phyloP scores from a whole-genome alignment of 2,113 vertebrate species.

The Cavia aperea region DNA sequence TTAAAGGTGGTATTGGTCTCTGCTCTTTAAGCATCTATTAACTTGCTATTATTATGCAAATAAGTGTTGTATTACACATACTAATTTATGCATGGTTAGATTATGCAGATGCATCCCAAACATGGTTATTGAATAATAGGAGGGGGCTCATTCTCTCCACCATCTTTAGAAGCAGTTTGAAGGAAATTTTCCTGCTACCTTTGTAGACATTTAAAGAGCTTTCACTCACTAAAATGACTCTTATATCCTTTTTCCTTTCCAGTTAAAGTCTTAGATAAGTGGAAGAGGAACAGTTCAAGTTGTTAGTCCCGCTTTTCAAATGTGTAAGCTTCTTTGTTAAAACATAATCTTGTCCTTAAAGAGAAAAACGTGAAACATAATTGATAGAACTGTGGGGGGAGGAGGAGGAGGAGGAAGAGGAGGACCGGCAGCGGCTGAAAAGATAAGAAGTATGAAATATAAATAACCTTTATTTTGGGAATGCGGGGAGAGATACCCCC shows the following conservation, averaged over 20 bases:
- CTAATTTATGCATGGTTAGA: conserved; percentile 99
- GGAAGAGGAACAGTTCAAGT: background rate
- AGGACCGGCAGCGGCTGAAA: too few species aligned
- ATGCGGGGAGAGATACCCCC: too few species aligned
- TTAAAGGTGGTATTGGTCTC: conserved; percentile 97
- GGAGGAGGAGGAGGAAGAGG: too few species aligned
- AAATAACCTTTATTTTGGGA: too few species aligned
- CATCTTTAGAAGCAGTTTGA: conserved; percentile 74
- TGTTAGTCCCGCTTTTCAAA: conserved; percentile 37
- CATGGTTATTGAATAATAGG: conserved; percentile 90
- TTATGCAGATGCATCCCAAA: conserved; percentile 89
- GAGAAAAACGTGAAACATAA: background rate
- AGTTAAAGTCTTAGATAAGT: conserved; percentile 18
- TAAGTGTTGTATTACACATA: conserved; percentile 98
- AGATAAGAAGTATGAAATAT: too few species aligned
- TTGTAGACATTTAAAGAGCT: conserved; percentile 63
- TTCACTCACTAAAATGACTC: conserved; percentile 48
- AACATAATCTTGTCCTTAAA: conserved; percentile 42
- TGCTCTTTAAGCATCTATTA: conserved; percentile 99
- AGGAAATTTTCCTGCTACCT: conserved; percentile 71
- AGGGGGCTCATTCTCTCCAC: conserved; percentile 73
- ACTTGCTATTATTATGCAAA: conserved; percentile 99
- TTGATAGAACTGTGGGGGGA: too few species aligned
- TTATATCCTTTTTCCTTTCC: conserved; percentile 33
- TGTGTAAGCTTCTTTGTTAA: conserved; percentile 52